A percentile compares a stretch with the other conserved stretches of the same genome.
These are phyloP conservation scores for Circaetus gallicus DNA, from an alignment of 2,113 vertebrate genomes.

Conservation along the genomic window DNA sequence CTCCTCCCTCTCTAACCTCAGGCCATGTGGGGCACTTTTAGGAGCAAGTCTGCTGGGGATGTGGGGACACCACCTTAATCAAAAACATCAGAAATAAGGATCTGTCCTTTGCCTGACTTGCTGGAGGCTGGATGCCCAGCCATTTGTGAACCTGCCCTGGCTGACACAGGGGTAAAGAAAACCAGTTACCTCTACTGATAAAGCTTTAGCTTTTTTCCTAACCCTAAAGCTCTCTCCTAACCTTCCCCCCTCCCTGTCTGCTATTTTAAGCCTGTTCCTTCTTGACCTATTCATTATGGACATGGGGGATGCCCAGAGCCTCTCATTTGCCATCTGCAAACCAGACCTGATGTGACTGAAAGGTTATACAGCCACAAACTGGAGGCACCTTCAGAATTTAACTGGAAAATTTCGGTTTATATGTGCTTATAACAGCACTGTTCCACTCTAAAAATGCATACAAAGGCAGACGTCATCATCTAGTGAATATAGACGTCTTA, in stretches of 20 bases:
- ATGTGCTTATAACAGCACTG: background rate
- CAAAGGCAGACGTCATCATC: background rate
- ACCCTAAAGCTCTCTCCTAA: background rate
- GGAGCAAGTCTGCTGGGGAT: background rate
- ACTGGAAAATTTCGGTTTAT: background rate
- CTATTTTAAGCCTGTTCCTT: background rate
- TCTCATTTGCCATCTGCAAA: background rate
- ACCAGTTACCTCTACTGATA: background rate
- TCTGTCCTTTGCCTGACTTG: background rate
- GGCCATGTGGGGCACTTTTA: rapidly evolving
- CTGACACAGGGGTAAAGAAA: background rate
- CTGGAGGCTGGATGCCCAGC: background rate
- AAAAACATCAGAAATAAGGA: background rate
- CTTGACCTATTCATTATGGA: background rate
- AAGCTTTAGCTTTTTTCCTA: background rate
- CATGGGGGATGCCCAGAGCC: background rate
- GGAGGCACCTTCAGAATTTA: background rate
- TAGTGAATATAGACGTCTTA: background rate
- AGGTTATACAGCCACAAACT: background rate
- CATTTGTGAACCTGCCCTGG: background rate
- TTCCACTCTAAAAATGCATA: background rate
- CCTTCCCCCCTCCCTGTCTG: rapidly evolving
- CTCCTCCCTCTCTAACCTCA: background rate
- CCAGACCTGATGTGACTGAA: background rate
- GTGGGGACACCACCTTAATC: background rate